phyloP scores from a whole-genome alignment of 2,113 vertebrate species.

The Podarcis raffonei region DNA sequence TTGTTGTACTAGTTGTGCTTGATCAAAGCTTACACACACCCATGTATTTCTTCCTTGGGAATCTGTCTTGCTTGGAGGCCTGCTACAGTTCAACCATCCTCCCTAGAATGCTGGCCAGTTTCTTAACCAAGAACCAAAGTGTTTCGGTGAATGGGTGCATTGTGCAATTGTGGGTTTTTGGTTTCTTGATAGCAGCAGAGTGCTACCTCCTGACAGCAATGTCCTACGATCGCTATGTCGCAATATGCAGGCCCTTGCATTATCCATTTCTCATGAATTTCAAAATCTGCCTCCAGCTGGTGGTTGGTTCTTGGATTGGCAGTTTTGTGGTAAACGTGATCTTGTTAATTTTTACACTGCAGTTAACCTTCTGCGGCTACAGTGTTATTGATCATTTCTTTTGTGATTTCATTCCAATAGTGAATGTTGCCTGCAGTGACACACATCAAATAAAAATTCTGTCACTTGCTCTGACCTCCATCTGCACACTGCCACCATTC shows the following conservation, averaged over 20 bases:
- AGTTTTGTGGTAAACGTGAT: conserved; percentile 20
- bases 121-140: conserved; percentile 27
- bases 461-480: neutral
- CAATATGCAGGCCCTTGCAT: conserved; percentile 54
- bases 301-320: conserved; percentile 29
- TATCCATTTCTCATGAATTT: conserved; percentile 34
- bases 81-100: conserved; percentile 48
- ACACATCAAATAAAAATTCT: neutral
- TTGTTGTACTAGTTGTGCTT: conserved; percentile 31
- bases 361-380: conserved; percentile 51
- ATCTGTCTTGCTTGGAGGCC: conserved; percentile 48
- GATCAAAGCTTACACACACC: conserved; percentile 44
- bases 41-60: conserved; percentile 57
- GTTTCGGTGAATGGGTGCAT: conserved; percentile 43
- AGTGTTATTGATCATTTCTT: conserved; percentile 60
- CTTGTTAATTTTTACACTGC: conserved; percentile 44
- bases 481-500: neutral
- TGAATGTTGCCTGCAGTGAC: conserved; percentile 5
- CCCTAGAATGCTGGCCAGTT: conserved; percentile 46
- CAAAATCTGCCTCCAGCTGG: conserved; percentile 23
- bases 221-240: conserved; percentile 57
- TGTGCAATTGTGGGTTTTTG: conserved; percentile 38
- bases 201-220: conserved; percentile 59
- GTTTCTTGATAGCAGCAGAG: conserved; percentile 39
- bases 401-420: conserved; percentile 40